Conservation (phyloP, 2,113 vertebrate species). For the Puma concolor region DNA sequence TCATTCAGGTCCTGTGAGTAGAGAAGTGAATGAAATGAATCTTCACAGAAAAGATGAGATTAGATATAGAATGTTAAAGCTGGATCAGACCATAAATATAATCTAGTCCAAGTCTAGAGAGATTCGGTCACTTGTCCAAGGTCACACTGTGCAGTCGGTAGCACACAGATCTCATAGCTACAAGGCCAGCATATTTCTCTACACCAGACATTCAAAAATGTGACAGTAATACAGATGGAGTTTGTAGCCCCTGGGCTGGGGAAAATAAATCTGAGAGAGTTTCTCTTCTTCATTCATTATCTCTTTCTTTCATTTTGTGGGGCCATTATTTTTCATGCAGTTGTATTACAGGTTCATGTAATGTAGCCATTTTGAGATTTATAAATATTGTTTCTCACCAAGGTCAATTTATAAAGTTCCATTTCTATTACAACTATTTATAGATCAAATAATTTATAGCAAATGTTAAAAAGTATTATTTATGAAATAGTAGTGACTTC, state of each 20-base stretch:
- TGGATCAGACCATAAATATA: conserved; percentile 26
- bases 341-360: background rate
- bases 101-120: background rate
- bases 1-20: background rate
- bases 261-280: background rate
- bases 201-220: conserved; percentile 27
- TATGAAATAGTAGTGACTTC: background rate
- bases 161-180: conserved; percentile 1
- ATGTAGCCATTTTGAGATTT: background rate
- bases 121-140: background rate
- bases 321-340: background rate
- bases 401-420: background rate
- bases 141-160: background rate
- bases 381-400: background rate
- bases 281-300: background rate
- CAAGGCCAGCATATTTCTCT: conserved; percentile 35
- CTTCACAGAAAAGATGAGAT: conserved; percentile 14
- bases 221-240: background rate
- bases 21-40: conserved; percentile 26
- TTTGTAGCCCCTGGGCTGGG: background rate
- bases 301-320: background rate
- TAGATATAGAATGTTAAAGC: conserved; percentile 26
- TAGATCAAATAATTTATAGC: background rate
- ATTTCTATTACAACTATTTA: background rate
- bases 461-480: background rate